A percentile compares a stretch with the other conserved stretches of the same genome.
Evolutionary conservation across 2,797 vertebrate species (phyloP).

Genomic region (Diplodus sargus): DNA sequence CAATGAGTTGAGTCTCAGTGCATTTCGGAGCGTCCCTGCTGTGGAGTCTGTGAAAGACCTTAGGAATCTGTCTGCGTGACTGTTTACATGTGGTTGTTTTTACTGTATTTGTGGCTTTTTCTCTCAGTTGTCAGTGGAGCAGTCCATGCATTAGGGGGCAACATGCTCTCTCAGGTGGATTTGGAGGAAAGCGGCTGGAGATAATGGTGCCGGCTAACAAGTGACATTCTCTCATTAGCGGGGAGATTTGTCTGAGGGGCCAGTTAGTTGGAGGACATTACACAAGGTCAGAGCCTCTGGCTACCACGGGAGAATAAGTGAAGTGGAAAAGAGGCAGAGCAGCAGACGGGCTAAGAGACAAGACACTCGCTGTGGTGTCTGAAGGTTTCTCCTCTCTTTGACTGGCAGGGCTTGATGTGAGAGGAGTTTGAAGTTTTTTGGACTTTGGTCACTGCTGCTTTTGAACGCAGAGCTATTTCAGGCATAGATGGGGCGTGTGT

Average conservation of each 20-base stretch:
- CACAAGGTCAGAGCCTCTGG: constrained; percentile 71
- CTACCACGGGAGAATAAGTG: constrained; percentile 46
- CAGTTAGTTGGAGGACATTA: constrained; percentile 68
- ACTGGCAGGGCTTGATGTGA: constrained; percentile 60
- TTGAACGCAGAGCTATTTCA: constrained; percentile 53
- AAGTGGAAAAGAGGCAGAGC: constrained; percentile 57
- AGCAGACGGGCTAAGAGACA: constrained; percentile 51
- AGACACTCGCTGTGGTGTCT: constrained; percentile 49
- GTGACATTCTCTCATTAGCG: constrained; percentile 67
- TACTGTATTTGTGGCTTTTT: neutral
- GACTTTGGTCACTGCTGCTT: constrained; percentile 55
- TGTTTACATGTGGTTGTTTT: neutral
- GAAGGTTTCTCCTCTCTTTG: constrained; percentile 45
- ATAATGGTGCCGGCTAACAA: constrained; percentile 64
- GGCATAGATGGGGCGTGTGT: constrained; percentile 1
- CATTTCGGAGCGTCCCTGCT: neutral
- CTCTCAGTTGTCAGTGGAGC: constrained; percentile 2
- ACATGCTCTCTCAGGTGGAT: constrained; percentile 46
- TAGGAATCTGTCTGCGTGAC: neutral
- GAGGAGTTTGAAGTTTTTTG: constrained; percentile 58
- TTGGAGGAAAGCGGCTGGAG: constrained; percentile 28
- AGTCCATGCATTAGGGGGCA: constrained; percentile 21
- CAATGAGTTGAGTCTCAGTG: neutral
- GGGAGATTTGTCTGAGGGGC: constrained; percentile 65
- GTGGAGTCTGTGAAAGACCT: neutral